phyloP scores from a whole-genome alignment of 2,113 vertebrate genomes.

The Psilopogon haemacephalus region DNA sequence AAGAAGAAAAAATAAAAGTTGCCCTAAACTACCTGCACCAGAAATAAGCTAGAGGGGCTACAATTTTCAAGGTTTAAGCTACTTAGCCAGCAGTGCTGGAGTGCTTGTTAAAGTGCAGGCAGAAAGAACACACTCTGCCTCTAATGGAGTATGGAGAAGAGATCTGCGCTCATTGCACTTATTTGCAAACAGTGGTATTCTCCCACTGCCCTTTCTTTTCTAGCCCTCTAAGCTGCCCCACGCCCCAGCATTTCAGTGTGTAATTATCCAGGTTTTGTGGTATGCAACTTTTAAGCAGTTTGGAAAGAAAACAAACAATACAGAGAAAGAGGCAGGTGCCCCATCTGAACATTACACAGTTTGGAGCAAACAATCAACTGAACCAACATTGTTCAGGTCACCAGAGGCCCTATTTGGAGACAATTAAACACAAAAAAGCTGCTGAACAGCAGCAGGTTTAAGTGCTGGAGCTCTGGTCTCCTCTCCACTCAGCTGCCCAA shows the following conservation, averaged over 20 bases:
- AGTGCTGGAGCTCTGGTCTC: not conserved
- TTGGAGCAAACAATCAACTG: not conserved
- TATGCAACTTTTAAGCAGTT: not conserved
- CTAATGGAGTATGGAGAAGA: not conserved
- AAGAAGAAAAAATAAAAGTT: not conserved
- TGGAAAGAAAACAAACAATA: not conserved
- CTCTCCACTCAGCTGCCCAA: not conserved
- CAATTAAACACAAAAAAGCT: not conserved
- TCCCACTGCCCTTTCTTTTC: not conserved
- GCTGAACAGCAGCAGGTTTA: rapidly evolving
- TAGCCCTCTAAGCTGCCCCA: not conserved
- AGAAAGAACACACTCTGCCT: not conserved
- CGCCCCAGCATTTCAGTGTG: not conserved
- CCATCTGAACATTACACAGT: not conserved
- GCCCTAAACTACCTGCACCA: not conserved
- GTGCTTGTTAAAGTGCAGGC: not conserved
- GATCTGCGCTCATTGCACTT: not conserved
- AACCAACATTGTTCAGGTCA: not conserved
- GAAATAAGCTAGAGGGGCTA: not conserved
- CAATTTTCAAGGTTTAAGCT: not conserved
- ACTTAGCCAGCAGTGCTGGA: not conserved
- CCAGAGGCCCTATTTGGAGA: not conserved
- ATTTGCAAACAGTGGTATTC: not conserved
- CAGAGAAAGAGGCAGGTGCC: not conserved
- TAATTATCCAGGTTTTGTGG: not conserved